phyloP scores from a whole-genome alignment of 2,797 vertebrate genomes.

The Clarias laeviceps region DNA sequence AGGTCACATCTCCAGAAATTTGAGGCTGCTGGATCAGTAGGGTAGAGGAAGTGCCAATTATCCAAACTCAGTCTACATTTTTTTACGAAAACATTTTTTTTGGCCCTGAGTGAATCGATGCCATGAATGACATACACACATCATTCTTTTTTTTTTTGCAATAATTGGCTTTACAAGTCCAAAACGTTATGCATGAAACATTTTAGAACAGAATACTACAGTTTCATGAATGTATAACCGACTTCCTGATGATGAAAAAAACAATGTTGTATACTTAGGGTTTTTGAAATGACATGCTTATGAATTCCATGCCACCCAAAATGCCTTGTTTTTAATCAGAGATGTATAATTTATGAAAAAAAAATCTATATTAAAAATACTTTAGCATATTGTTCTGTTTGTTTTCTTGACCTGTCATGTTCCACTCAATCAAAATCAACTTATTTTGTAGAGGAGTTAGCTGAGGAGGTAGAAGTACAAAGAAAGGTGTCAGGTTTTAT shows the following conservation, averaged over 20 bases:
- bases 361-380: neutral
- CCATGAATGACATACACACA: neutral
- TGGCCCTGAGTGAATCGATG: neutral
- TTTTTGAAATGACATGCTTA: neutral
- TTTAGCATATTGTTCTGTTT: neutral
- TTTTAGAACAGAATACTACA: neutral
- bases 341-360: too few species aligned
- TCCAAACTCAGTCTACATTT: neutral
- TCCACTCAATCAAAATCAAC: neutral
- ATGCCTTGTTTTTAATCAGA: neutral
- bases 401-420: neutral
- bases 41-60: constrained; percentile 45
- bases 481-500: neutral
- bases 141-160: neutral
- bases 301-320: neutral
- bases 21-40: constrained; percentile 32
- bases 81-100: neutral
- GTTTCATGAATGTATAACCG: neutral
- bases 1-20: constrained; percentile 51
- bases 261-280: neutral
- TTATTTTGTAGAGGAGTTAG: neutral
- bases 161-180: neutral
- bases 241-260: neutral
- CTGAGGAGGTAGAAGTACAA: neutral
- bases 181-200: neutral